phyloP scores from a whole-genome alignment of 1,140 invertebrate genomes.

The Scaptomyza hsui region DNA sequence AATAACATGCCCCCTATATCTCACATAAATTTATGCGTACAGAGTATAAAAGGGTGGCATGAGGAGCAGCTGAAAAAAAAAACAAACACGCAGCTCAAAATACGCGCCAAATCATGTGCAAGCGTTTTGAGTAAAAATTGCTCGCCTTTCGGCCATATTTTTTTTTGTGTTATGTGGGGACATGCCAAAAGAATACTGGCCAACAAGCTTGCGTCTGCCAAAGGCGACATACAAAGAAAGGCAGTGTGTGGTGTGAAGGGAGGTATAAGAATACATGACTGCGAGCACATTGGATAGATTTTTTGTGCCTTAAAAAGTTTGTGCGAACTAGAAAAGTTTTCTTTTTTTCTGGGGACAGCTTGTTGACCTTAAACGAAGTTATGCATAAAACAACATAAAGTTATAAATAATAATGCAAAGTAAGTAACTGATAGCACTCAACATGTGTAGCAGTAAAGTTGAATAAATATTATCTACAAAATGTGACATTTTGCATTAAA shows the following conservation, averaged over 20 bases:
- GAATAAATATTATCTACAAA: not conserved
- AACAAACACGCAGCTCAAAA: constrained; percentile 1
- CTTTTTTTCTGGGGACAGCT: constrained; percentile 19
- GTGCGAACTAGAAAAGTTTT: constrained; percentile 19
- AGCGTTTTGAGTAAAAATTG: constrained; percentile 67
- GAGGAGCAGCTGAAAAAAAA: not conserved
- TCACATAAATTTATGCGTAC: not conserved
- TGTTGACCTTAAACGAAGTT: not conserved
- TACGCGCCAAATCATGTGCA: constrained; percentile 67
- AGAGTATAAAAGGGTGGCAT: constrained; percentile 1
- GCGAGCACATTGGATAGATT: not conserved
- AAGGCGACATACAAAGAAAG: constrained; percentile 6
- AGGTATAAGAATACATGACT: no score
- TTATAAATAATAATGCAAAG: constrained; percentile 5
- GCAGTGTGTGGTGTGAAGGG: not conserved
- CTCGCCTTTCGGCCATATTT: constrained; percentile 2
- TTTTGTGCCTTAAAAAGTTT: constrained; percentile 37
- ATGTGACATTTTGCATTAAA: no score
- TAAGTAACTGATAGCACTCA: not conserved
- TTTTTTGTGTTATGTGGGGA: constrained; percentile 6
- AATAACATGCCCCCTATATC: no score
- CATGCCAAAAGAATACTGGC: constrained; percentile 28
- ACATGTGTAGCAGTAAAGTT: constrained; percentile 1
- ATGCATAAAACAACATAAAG: constrained; percentile 13
- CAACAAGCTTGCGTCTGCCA: constrained; percentile 39